Conservation (phyloP, 2,888 invertebrate species). For the Patella pellucida region DNA sequence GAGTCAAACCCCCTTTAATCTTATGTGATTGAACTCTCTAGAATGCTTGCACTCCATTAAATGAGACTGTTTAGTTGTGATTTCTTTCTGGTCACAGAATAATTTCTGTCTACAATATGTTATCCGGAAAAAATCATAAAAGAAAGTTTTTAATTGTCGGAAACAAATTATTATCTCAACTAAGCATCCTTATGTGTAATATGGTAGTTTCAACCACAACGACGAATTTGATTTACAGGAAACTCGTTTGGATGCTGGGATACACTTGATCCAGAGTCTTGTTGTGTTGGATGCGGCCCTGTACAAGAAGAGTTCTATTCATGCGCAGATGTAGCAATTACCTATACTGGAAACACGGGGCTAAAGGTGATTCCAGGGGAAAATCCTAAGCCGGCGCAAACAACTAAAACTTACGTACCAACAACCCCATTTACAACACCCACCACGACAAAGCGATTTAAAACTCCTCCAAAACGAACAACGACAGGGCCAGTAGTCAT, state of each 20-base stretch:
- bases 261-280: not conserved
- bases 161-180: too few relatives aligned
- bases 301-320: slow-evolving; percentile 1
- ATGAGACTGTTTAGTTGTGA: too few relatives aligned
- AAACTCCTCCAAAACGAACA: not conserved
- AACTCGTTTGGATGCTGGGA: not conserved
- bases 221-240: not conserved
- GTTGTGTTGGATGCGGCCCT: not conserved
- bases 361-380: not conserved
- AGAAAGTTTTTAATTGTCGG: too few relatives aligned
- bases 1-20: too few relatives aligned
- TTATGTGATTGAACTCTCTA: too few relatives aligned
- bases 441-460: not conserved
- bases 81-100: too few relatives aligned
- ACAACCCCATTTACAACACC: not conserved
- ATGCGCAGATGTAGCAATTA: not conserved
- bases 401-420: not conserved
- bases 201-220: too few relatives aligned
- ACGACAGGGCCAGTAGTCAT: not conserved
- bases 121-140: too few relatives aligned
- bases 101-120: too few relatives aligned
- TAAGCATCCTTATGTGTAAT: too few relatives aligned
- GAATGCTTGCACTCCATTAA: too few relatives aligned
- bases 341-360: not conserved
- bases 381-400: not conserved